Base-by-base conservation (phyloP, 2,888 invertebrate genomes). In the Drosophila nr. perissopoda region DNA sequence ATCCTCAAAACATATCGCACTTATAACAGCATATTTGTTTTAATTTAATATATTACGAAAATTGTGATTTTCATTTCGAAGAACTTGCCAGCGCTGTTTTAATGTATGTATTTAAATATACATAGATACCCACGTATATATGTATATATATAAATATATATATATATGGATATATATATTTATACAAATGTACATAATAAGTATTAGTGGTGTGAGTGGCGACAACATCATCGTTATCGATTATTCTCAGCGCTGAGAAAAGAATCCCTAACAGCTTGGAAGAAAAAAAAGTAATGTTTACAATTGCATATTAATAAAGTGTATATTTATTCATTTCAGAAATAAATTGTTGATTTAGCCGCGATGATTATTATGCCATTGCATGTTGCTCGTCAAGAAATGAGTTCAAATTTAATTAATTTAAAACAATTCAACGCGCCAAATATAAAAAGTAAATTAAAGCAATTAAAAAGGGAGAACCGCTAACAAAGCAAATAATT, bases 321-420 rank as follows among this genome's bases (percentile, higher is more conserved):
- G 4, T 25, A 16, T 45, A 25, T 45, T 25, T 25, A 45, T 45
- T 27, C 18, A 18, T 49, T 49, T 16, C 45, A 49, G 27, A 27
- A 49, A 27, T 49, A 49, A 27, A 27, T 49, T 18, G 49, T 49
- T 25, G 45, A 25, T 18, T 27, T 49, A 29, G 74, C 73, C 83
- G 83, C 76, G 78, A 86, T 89, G 84, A 87, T 69, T 83, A 85
- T 82, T 83, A 85, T 84, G 73, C 58, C 70, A 73, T 74, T 80
- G 49, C 66, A 69, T 78, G 65, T 64, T 72, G 66, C 76, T 83
- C 73, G 74, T 65, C 70, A 86, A 82, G 80, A 62, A 76, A 85
- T 84, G 76, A 73, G 68, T 69, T 40, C 34, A 38, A 25, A 63
- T 56, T 49, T 64, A 16, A 18, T 29, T 31, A n/a, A 29, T 52